Evolutionary conservation across 2,113 vertebrate species (phyloP), one percentile per base, ranked within the genome.

Genomic region (Alaudala cheleensis): DNA sequence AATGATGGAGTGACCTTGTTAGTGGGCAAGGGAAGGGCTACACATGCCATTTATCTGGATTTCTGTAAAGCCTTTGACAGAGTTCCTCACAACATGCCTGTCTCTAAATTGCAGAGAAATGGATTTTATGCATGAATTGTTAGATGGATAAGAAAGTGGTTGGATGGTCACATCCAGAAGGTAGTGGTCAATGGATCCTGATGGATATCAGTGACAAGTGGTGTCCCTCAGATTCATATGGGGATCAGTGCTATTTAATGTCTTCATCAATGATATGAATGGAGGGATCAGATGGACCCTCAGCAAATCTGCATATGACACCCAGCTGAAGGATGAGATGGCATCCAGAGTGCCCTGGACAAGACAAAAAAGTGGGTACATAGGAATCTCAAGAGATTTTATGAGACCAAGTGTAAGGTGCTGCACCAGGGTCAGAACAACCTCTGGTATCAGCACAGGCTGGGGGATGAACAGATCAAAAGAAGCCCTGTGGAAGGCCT

Each of bases 401-500:
- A 39, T 21, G 42, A 50, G 37, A 58, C 12, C 12, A 37, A n/a
- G 33, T 39, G 5, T 18, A 28, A 6, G 8, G 12, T 73, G 23
- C 33, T 58, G 37, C 11, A 20, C 8, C 37, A 44, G 26, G 2
- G 5, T 73, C 26, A 33, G 37, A 49, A 2, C 14, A 50, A 4
- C 8, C 26, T 3, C 1, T 1, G 1, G 6, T 16, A 28, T 37
- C 26, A 58, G 1, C 19, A 33, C 26, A 51, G 42, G 8, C 51
- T 65, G 58, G 17, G 14, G 14, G 16, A 44, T 57, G 44, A 50
- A 12, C 6, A 42, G 50, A 24, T 33, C 0, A 1, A 65, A 14
- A 50, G 6, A 25, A 42, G 18, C 58, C 42, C 58, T 57, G 31
- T 1, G 20, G 15, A 42, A 56, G 25, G 34, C 0, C 6, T 9